Base-by-base conservation (phyloP, 2,888 invertebrate species). In the Dryococelus australis region DNA sequence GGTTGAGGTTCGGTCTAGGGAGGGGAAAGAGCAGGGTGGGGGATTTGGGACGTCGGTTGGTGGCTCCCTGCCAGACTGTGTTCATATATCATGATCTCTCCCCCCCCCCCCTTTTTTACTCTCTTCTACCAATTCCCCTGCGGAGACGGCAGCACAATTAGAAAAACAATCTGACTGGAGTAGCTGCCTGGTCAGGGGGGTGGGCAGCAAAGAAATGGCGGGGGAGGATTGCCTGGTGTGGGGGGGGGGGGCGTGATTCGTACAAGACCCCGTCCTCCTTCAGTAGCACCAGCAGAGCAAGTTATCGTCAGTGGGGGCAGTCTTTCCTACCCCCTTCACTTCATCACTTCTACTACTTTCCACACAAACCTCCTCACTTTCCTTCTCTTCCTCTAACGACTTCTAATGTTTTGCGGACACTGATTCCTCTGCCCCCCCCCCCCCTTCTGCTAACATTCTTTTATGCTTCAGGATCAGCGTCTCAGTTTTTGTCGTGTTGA, bases 81-180 rank as follows among this genome's bases (percentile, higher is more conserved):
- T 65, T 20, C 20, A 24, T 65, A 65, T 65, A 65, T 65, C 65
- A 65, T 65, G 65, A 65, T 65, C 65, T 65, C 65, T 20, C 24
- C 20, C 20, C 20, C 65, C 65, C 24, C 20, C 65, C n/a, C 10
- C 13, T 9, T 16, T 24, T 9, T 20, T 65, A 20, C 24, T 16
- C 5, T 65, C 65, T n/a, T 16, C 65, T 12, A 65, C 47, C 47
- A 20, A 65, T 16, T 16, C 65, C 5, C 24, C 24, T 20, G n/a
- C 16, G 20, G 65, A 8, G 20, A 5, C 5, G 65, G 10, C 20
- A 5, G 24, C 24, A 24, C 65, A 65, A 65, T 65, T 65, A 65
- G 65, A 65, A 65, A 65, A 65, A 65, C 65, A 65, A 65, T 65
- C 65, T 65, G 65, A 65, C 65, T 65, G 65, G 65, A 65, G 65